phyloP scores from a whole-genome alignment of 35 echinoderm and acorn worm genomes.

The Apostichopus parvimensis region DNA sequence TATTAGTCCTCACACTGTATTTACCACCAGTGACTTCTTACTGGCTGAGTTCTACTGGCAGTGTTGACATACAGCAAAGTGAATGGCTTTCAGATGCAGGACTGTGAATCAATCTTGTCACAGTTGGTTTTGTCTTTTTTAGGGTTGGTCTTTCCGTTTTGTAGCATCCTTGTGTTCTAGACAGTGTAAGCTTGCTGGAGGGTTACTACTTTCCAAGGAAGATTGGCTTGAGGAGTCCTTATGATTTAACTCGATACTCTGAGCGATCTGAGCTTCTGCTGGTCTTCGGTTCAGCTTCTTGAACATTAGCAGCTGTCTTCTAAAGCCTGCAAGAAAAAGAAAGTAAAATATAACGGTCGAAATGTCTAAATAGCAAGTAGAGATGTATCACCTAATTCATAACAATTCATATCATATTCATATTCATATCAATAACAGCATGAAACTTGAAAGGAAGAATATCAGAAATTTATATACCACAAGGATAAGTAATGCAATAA shows the following conservation, averaged over 20 bases:
- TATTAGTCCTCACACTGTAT: no score
- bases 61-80: no score
- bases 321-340: constrained; percentile 66
- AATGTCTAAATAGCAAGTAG: not conserved
- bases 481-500: not conserved
- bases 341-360: not conserved
- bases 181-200: not conserved
- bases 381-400: not conserved
- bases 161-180: not conserved
- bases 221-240: not conserved
- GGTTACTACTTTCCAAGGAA: not conserved
- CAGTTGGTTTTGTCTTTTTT: not conserved
- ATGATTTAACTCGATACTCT: not conserved
- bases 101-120: not conserved
- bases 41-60: no score
- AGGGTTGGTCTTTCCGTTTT: not conserved
- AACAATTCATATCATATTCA: no score
- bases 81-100: not conserved
- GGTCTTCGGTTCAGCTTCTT: constrained; percentile 60
- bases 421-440: no score
- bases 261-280: not conserved
- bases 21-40: no score
- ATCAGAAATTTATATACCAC: not conserved
- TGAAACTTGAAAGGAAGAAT: not conserved
- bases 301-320: constrained; percentile 86